phyloP scores from a whole-genome alignment of 1,140 invertebrate genomes.

The Microvelia longipes region DNA sequence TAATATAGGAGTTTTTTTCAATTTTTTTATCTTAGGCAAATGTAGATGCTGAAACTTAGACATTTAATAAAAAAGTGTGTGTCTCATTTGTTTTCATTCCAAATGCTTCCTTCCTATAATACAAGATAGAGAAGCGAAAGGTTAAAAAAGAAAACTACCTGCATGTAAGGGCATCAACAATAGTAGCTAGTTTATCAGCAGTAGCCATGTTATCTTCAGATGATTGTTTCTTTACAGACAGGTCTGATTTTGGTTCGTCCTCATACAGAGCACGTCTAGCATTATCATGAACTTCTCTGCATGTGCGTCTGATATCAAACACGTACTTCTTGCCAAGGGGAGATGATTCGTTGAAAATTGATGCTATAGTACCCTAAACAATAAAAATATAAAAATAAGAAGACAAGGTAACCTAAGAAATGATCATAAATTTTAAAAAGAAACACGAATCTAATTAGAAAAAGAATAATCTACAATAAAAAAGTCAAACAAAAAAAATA shows the following conservation, averaged over 20 bases:
- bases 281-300: conserved; percentile 73
- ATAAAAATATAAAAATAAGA: conserved; percentile 7
- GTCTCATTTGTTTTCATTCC: no score
- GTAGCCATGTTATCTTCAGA: conserved; percentile 22
- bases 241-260: conserved; percentile 9
- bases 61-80: no score
- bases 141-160: no score
- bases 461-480: not conserved
- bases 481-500: not conserved
- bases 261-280: conserved; percentile 52
- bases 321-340: conserved; percentile 73
- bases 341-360: conserved; percentile 78
- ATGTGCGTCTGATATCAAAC: conserved; percentile 73
- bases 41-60: no score
- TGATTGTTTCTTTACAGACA: conserved; percentile 27
- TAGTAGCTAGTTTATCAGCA: conserved; percentile 36
- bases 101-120: no score
- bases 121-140: no score
- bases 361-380: conserved; percentile 64
- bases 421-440: not conserved
- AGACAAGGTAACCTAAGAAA: not conserved
- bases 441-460: no score
- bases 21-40: no score
- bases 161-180: conserved; percentile 57
- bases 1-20: no score